These are phyloP conservation scores for Platerodrilus igneus DNA, from an alignment of 2,888 invertebrate species.

Conservation along the genomic window DNA sequence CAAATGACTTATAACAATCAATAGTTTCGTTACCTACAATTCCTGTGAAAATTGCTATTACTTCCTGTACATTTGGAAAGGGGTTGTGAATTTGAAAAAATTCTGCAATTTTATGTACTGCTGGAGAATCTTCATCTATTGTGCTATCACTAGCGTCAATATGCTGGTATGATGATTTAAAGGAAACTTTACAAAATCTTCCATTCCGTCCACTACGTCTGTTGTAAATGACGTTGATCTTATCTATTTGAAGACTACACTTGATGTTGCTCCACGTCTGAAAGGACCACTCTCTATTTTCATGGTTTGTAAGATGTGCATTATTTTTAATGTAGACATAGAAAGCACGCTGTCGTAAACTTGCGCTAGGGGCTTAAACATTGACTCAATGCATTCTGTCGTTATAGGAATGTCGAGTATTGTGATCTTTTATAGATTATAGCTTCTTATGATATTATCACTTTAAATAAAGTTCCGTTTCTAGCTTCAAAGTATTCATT, in stretches of 20 bases:
- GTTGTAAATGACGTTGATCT: too few species aligned
- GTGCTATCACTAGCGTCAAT: conserved; percentile 3
- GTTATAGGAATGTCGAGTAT: too few species aligned
- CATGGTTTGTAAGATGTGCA: not conserved
- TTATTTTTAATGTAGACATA: too few species aligned
- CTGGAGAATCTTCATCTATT: too few species aligned
- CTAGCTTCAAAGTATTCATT: too few species aligned
- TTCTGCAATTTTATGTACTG: conserved; percentile 7
- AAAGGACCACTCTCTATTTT: conserved; percentile 7
- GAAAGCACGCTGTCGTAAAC: too few species aligned
- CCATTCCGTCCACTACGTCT: conserved; percentile 10
- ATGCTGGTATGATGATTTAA: conserved; percentile 6
- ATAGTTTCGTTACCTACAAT: conserved; percentile 11
- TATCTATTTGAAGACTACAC: conserved; percentile 7
- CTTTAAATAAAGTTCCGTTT: too few species aligned
- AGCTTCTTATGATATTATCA: too few species aligned
- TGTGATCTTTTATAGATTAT: too few species aligned
- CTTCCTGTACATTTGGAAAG: conserved; percentile 10
- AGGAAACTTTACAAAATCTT: conserved; percentile 9
- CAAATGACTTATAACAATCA: conserved; percentile 10
- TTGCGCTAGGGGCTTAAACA: too few species aligned
- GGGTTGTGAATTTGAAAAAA: conserved; percentile 11
- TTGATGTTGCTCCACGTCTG: conserved; percentile 8
- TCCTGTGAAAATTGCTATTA: too few species aligned
- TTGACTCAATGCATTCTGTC: too few species aligned